Evolutionary conservation across 2,113 vertebrate species (phyloP), one percentile per base, ranked within the genome.

Genomic region (Alectura lathami): DNA sequence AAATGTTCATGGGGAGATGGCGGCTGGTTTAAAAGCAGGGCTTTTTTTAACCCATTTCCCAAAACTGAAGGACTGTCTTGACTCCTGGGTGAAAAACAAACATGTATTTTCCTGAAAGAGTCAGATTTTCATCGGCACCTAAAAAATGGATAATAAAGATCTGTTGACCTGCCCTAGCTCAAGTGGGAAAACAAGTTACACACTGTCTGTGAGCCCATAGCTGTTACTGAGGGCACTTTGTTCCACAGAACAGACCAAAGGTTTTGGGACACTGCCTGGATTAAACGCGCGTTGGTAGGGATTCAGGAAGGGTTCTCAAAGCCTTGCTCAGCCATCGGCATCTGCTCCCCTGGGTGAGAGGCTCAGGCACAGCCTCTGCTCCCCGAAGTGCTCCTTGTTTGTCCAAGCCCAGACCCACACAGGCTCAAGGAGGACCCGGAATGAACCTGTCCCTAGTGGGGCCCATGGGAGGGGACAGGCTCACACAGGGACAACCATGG

Each of bases 21-120:
- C n/a, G 8, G 7, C 32, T 78, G 24, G 8, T 57, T 83, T 87
- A 78, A 87, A 78, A 62, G 24, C 32, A 63, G 23, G 4, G 7
- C 1, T 4, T 0, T 11, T 2, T 3, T 0, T 12, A 34, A 16
- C 20, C 42, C 29, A 4, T 18, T 66, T 76, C 63, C 32, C 64
- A 62, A 66, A 80, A 62, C 64, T 24, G 38, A 87, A 73, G 45
- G 50, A n/a, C 36, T 34, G 3, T 32, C 50, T 67, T 50, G 15
- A 50, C 45, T 76, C 17, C 22, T 63, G 59, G 34, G 27, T 89
- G 72, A 88, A 29, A 66, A 13, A 45, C 53, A 34, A 43, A 75
- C 13, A 12, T 34, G 6, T 3, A 11, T 59, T 86, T 75, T 83
- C 76, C 72, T 77, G 6, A 18, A 93, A 60, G 17, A 75, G 17